phyloP scores from a whole-genome alignment of 2,888 invertebrate genomes.

The Spisula solida region DNA sequence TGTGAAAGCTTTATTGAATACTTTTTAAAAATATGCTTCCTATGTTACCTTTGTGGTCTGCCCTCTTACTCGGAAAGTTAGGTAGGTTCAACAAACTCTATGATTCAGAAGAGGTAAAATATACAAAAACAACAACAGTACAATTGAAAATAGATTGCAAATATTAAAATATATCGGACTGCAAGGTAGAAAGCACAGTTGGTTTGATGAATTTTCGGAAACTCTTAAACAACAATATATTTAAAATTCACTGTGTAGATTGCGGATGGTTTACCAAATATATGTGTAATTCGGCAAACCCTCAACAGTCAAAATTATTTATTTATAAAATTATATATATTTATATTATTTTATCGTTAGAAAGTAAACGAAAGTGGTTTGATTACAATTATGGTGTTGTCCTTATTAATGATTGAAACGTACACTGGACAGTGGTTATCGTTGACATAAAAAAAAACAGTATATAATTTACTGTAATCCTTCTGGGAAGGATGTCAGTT shows the following conservation, averaged over 20 bases:
- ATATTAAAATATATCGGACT: conserved; percentile 37
- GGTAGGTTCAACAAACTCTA: neutral
- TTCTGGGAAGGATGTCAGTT: too few species aligned
- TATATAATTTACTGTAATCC: too few species aligned
- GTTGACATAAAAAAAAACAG: too few species aligned
- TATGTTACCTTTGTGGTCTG: neutral
- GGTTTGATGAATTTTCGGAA: conserved; percentile 48
- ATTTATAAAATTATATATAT: too few species aligned
- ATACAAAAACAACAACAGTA: neutral
- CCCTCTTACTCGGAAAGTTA: conserved; percentile 32
- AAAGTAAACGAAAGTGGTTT: too few species aligned
- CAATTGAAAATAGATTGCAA: conserved; percentile 40
- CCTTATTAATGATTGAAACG: too few species aligned
- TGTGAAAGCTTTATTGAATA: neutral
- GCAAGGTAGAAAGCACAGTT: conserved; percentile 16
- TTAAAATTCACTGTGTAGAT: too few species aligned
- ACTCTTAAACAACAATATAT: neutral
- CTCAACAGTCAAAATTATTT: too few species aligned
- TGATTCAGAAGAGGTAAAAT: neutral
- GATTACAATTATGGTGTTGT: too few species aligned
- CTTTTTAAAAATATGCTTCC: neutral
- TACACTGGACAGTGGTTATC: too few species aligned
- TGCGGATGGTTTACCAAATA: too few species aligned
- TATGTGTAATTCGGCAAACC: neutral
- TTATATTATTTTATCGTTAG: neutral